Evolutionary conservation across 2,888 invertebrate species (phyloP), one percentile per base, ranked within the genome.

Genomic region (Nymphalis polychloros): DNA sequence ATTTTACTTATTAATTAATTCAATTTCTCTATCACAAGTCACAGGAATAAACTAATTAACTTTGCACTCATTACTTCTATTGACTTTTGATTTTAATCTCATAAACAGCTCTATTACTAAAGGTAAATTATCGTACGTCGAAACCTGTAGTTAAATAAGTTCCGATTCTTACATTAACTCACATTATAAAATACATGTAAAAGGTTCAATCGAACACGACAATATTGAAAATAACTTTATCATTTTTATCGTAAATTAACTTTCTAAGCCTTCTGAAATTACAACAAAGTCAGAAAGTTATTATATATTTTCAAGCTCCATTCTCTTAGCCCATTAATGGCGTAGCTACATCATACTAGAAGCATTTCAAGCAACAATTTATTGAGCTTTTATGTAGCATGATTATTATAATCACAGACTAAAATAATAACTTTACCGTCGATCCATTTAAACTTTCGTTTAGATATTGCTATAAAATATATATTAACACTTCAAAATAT

Each of bases 391-490:
- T n/a, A 17, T 57, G 41, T 35, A 35, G 35, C 19, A 19, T n/a
- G 13, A n/a, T n/a, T 31, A 57, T 17, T 17, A 27, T 27, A 55
- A 31, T 55, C 13, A 55, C 53, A 55, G 13, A 41, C 13, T 31
- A 17, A 17, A 50, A n/a, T 31, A 55, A 16, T 31, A 31, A n/a
- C 16, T 23, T 4, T 27, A 53, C 17, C 31, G n/a, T 53, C 53
- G 27, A 8, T 52, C 23, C 23, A 2, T 10, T 50, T 50, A 52
- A 52, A 52, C 4, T 17, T 41, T 19, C 41, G 41, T 57, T 20
- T 55, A 55, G 19, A 57, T 57, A 57, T 41, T 20, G n/a, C 19
- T 57, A 10, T 35, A 31, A 35, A 19, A 57, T 17, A 57, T 41
- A 19, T 57, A 57, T 6, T 19, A 8, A 10, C 57, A 57, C 10